phyloP scores from a whole-genome alignment of 2,113 vertebrate genomes.

The Xerus inauris region DNA sequence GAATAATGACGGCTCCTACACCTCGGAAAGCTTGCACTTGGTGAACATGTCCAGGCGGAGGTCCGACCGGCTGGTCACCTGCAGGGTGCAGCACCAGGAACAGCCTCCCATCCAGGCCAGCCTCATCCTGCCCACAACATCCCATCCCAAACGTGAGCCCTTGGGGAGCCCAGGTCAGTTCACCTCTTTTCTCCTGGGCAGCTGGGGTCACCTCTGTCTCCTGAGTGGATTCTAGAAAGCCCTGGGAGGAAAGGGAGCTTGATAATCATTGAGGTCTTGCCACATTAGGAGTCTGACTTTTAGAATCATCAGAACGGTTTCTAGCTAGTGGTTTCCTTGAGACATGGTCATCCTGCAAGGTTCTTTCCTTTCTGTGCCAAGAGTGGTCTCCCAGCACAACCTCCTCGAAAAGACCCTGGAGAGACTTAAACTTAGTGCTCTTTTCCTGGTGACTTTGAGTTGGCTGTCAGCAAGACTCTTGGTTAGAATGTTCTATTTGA shows the following conservation, averaged over 20 bases:
- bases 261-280: neutral
- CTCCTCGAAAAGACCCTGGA: neutral
- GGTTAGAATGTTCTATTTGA: neutral
- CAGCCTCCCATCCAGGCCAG: constrained; percentile 33
- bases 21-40: neutral
- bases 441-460: neutral
- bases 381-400: neutral
- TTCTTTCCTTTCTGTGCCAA: neutral
- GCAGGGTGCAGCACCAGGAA: constrained; percentile 46
- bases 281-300: neutral
- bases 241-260: neutral
- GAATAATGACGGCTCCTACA: constrained; percentile 43
- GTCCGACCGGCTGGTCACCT: constrained; percentile 42
- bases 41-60: neutral
- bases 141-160: neutral
- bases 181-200: neutral
- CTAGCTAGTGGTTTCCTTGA: neutral
- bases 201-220: neutral
- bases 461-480: neutral
- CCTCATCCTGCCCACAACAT: neutral
- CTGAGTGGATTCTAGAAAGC: neutral
- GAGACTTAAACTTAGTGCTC: neutral
- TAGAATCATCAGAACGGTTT: neutral
- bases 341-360: neutral
- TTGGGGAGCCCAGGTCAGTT: constrained; percentile 40